A percentile compares a stretch with the other conserved stretches of the same genome.
These are phyloP conservation scores for Phortica magna DNA, from an alignment of 2,888 invertebrate genomes.

Conservation along the genomic window DNA sequence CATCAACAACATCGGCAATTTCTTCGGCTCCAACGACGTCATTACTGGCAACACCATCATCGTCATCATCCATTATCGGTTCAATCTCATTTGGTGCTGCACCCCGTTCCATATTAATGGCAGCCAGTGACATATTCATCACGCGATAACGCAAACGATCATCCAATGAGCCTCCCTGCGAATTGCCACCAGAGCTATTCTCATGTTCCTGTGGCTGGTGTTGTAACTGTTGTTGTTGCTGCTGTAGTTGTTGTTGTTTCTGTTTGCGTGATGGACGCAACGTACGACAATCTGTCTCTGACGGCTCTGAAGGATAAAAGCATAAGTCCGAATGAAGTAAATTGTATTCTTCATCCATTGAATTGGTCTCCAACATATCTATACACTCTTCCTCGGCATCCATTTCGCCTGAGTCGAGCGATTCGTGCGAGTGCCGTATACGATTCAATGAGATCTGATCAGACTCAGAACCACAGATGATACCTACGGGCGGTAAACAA, in stretches of 20 bases:
- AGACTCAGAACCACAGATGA: slow-evolving; percentile 80
- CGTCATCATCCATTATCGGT: slow-evolving; percentile 43
- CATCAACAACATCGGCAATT: slow-evolving; percentile 23
- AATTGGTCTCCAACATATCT: slow-evolving; percentile 77
- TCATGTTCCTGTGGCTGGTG: slow-evolving; percentile 47
- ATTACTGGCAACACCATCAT: slow-evolving; percentile 21
- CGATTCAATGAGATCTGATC: slow-evolving; percentile 78
- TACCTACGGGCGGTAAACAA: slow-evolving; percentile 69
- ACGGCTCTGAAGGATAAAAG: slow-evolving; percentile 66
- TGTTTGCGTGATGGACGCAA: slow-evolving; percentile 73
- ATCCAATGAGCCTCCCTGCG: slow-evolving; percentile 44
- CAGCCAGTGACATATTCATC: slow-evolving; percentile 72
- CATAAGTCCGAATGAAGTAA: slow-evolving; percentile 76
- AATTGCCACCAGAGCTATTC: slow-evolving; percentile 20
- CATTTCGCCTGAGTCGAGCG: slow-evolving; percentile 84
- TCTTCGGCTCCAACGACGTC: slow-evolving; percentile 40
- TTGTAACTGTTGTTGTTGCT: slow-evolving; percentile 54
- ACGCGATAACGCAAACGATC: slow-evolving; percentile 68
- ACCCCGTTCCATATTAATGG: slow-evolving; percentile 60
- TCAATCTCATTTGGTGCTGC: slow-evolving; percentile 55
- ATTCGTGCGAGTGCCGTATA: slow-evolving; percentile 84
- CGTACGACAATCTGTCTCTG: slow-evolving; percentile 74
- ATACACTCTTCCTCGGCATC: slow-evolving; percentile 82
- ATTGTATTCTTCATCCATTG: slow-evolving; percentile 78
- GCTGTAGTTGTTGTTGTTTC: slow-evolving; percentile 59